Conservation (phyloP, 1,140 invertebrate genomes). For the Eurosta solidaginis region DNA sequence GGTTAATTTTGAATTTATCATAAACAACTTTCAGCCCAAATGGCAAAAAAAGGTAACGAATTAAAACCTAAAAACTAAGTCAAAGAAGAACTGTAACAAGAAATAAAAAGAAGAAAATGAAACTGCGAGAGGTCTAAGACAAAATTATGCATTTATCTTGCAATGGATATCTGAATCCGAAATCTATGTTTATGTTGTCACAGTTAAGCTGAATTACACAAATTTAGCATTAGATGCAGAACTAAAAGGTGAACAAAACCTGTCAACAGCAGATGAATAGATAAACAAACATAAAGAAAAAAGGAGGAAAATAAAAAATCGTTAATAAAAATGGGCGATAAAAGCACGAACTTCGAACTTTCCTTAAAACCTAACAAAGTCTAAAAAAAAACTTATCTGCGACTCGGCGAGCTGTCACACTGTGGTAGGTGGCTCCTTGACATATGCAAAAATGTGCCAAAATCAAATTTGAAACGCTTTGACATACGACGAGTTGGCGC, state of each 20-base stretch:
- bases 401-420: background rate
- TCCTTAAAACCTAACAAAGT: background rate
- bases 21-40: too few relatives aligned
- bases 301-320: slow-evolving; percentile 46
- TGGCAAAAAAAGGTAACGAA: background rate
- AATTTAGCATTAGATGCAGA: slow-evolving; percentile 20
- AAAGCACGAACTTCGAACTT: slow-evolving; percentile 44
- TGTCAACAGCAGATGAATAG: slow-evolving; percentile 44
- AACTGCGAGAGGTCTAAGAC: background rate
- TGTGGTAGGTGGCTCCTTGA: slow-evolving; percentile 26
- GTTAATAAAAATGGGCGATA: slow-evolving; percentile 41
- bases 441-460: slow-evolving; percentile 29
- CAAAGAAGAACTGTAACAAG: background rate
- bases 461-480: slow-evolving; percentile 25
- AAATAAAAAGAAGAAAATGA: background rate
- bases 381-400: background rate
- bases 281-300: background rate
- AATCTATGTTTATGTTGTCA: slow-evolving; percentile 29
- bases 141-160: slow-evolving; percentile 4
- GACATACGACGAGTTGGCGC: background rate
- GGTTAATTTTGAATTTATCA: slow-evolving; percentile 58
- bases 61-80: too few relatives aligned
- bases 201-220: slow-evolving; percentile 13
- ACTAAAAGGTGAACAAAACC: slow-evolving; percentile 42
- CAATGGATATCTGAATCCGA: slow-evolving; percentile 23